Evolutionary conservation across 2,888 invertebrate genomes (phyloP).

Genomic region (Lepidonotus clava): DNA sequence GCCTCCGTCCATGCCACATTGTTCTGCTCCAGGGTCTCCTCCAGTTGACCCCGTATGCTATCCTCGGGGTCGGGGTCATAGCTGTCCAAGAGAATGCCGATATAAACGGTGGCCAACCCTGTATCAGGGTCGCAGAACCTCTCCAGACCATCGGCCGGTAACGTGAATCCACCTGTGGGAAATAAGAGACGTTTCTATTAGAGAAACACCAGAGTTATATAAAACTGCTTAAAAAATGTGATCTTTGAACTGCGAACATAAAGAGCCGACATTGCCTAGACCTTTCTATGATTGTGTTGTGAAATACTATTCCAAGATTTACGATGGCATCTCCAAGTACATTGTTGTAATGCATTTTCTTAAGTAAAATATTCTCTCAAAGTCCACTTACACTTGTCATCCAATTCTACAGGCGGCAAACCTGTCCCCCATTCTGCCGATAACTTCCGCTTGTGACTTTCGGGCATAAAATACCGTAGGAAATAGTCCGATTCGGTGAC

Average conservation of each 20-base stretch:
- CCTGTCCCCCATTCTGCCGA: neutral
- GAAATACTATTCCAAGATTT: too few species aligned
- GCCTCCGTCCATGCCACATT: neutral
- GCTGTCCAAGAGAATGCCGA: slow-evolving; percentile 18
- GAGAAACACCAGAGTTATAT: too few species aligned
- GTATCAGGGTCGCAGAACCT: slow-evolving; percentile 16
- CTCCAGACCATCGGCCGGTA: slow-evolving; percentile 20
- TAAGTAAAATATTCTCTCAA: too few species aligned
- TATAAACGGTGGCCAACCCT: slow-evolving; percentile 24
- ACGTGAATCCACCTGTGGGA: neutral
- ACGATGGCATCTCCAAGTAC: too few species aligned
- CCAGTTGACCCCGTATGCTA: neutral
- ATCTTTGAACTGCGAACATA: too few species aligned
- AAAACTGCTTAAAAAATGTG: too few species aligned
- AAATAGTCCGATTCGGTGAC: neutral
- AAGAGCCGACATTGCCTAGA: too few species aligned
- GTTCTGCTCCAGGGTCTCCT: neutral
- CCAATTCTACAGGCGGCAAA: neutral
- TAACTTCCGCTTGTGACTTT: neutral
- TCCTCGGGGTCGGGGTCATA: slow-evolving; percentile 39
- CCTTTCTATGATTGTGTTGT: too few species aligned
- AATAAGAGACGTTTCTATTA: too few species aligned
- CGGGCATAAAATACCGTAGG: neutral
- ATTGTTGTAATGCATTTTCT: too few species aligned
- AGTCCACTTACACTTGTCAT: neutral